Base-by-base conservation (phyloP, 2,797 vertebrate genomes). In the Loriculus beryllinus region DNA sequence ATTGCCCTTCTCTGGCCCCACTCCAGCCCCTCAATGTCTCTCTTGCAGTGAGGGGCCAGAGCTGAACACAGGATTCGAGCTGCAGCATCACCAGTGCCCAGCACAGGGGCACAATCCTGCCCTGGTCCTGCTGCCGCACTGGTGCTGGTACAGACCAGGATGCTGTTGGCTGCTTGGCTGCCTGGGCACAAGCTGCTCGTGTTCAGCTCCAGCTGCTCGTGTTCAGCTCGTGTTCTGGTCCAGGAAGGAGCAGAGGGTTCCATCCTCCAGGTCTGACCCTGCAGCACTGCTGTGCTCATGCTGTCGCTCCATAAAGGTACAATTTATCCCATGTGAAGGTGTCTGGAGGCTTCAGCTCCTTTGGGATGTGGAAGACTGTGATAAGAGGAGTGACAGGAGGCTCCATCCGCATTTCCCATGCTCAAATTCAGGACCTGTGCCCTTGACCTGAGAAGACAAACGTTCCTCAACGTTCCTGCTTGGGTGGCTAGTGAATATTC, bases 251-350 rank as follows among this genome's bases (percentile, higher is more conserved):
- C 54, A 39, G 49, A 43, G 60, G 48, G 10, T 17, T 45, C 2
- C 9, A 56, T 19, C 60, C 40, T 70, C 40, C 31, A 28, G n/a
- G 5, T 52, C 21, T 51, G 4, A 39, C 22, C 22, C 6, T 5
- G 11, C 21, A 25, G 39, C 48, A 28, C 3, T 39, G 25, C 35
- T 14, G 18, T 3, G 0, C n/a, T 64, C 12, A 0, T 9, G 9
- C 9, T 6, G 25, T 10, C 20, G 33, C 39, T 57, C 40, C 28
- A 2, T 59, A 20, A 52, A 68, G 33, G 33, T 29, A 31, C 28
- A 12, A 6, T 45, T 84, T 67, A 12, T 29, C 1, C 1, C 15
- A 4, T 39, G 47, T 10, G 6, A 23, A 51, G 23, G 23, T 56
- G 12, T 42, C 39, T 18, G 22, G 29, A 62, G 7, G 6, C 48